Evolutionary conservation across 2,113 vertebrate species (phyloP), one percentile per base, ranked within the genome.

Genomic region (Rhombomys opimus): DNA sequence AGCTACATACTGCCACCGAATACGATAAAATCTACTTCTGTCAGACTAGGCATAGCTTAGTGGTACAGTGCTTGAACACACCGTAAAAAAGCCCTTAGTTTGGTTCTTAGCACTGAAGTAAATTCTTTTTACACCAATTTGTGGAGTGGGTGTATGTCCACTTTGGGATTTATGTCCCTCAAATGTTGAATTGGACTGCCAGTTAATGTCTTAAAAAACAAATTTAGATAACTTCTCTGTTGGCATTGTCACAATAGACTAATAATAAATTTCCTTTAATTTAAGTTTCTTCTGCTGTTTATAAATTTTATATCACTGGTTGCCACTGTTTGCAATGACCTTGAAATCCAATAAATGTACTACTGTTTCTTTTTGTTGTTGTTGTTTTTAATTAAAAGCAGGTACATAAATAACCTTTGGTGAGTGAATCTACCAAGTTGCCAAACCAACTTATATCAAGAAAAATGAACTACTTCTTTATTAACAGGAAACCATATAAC

Each of bases 221-320:
- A 65, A 92, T 86, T 72, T 91, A 91, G n/a, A 73, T 89, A 92
- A 89, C 6, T 50, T 23, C 18, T 91, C 10, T 77, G 9, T 68
- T 88, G 50, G 91, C 5, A 90, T 88, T 18, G 68, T 93, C 63
- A 93, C 3, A 63, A 27, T 61, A 77, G 87, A 23, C 1, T 59
- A 77, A 77, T 82, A 14, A 46, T 32, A 88, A 95, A 63, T 7
- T 2, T 38, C 5, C 59, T 94, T 91, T 63, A 72, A 76, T 77
- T 86, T 2, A 89, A 70, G 32, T 35, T 85, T 15, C 15, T 41
- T 35, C 72, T 85, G 17, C 1, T 38, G 80, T 61, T 92, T 65
- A 85, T 85, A 35, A 38, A 68, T 75, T 90, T 59, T 22, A 35
- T 46, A 77, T 84, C 35, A 84, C 25, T 84, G 20, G 7, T 92